These are phyloP conservation scores for Piaya cayana DNA, from an alignment of 2,113 vertebrate genomes.

Conservation along the genomic window DNA sequence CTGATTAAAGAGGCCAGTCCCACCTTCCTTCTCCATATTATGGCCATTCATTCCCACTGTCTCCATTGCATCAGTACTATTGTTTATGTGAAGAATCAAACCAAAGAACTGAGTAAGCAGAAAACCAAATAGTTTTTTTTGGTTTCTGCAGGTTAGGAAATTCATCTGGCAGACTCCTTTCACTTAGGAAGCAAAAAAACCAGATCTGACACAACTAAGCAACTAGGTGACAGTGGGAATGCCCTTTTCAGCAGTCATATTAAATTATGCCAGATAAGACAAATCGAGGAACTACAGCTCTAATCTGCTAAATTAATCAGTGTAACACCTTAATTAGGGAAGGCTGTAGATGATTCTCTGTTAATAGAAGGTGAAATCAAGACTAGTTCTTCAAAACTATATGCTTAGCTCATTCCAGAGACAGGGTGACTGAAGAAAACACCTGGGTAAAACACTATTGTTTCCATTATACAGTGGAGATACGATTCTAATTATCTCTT, in stretches of 20 bases:
- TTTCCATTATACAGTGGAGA: not conserved
- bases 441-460: not conserved
- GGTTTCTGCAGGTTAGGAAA: not conserved
- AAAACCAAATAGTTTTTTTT: not conserved
- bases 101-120: not conserved
- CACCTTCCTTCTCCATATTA: not conserved
- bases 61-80: not conserved
- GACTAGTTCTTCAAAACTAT: not conserved
- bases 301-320: constrained; percentile 9
- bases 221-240: not conserved
- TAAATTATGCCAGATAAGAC: constrained; percentile 16
- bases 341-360: not conserved
- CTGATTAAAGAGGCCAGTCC: constrained; percentile 2
- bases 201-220: not conserved
- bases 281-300: not conserved
- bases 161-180: not conserved
- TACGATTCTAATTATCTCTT: not conserved
- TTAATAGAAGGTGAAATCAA: not conserved
- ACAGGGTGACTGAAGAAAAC: not conserved
- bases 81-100: not conserved
- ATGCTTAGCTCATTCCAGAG: not conserved
- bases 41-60: not conserved
- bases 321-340: not conserved
- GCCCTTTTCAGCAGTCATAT: not conserved
- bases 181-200: not conserved